Conservation (phyloP, 1,140 invertebrate species). For the Arctopsyche grandis region DNA sequence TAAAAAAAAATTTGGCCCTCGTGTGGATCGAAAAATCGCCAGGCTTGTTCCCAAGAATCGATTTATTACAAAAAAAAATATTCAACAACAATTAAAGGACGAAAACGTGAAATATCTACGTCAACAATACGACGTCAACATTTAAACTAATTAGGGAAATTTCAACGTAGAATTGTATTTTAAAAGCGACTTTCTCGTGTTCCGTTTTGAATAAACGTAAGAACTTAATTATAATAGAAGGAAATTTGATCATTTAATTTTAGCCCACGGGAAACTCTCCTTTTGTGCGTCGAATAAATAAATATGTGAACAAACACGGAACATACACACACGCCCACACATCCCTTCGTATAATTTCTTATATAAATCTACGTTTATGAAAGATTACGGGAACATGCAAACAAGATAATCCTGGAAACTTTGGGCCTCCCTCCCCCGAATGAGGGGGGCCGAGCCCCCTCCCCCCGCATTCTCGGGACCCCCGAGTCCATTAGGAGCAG, state of each 20-base stretch:
- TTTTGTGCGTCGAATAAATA: constrained; percentile 9
- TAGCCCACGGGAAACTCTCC: not conserved
- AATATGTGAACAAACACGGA: constrained; percentile 30
- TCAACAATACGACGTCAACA: too few species aligned
- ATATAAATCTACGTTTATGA: constrained; percentile 49
- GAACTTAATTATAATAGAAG: too few species aligned
- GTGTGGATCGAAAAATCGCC: too few species aligned
- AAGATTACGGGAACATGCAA: constrained; percentile 48
- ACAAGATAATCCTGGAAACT: constrained; percentile 49
- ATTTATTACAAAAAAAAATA: too few species aligned
- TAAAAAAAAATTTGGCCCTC: too few species aligned
- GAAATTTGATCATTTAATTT: not conserved
- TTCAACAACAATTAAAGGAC: too few species aligned
- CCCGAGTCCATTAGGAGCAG: constrained; percentile 34
- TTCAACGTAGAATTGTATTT: too few species aligned
- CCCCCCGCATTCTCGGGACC: not conserved
- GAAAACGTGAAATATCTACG: too few species aligned
- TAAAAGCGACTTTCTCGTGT: too few species aligned
- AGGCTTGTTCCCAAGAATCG: too few species aligned
- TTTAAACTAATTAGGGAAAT: too few species aligned
- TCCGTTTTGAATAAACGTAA: too few species aligned
- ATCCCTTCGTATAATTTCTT: constrained; percentile 46
- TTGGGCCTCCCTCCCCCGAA: constrained; percentile 17
- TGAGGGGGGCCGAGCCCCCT: constrained; percentile 4
- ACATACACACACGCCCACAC: constrained; percentile 34